A percentile compares a stretch with the other conserved stretches of the same genome.
Evolutionary conservation across 2,797 vertebrate species (phyloP).

Genomic region (Hydrocynus forskahlii): DNA sequence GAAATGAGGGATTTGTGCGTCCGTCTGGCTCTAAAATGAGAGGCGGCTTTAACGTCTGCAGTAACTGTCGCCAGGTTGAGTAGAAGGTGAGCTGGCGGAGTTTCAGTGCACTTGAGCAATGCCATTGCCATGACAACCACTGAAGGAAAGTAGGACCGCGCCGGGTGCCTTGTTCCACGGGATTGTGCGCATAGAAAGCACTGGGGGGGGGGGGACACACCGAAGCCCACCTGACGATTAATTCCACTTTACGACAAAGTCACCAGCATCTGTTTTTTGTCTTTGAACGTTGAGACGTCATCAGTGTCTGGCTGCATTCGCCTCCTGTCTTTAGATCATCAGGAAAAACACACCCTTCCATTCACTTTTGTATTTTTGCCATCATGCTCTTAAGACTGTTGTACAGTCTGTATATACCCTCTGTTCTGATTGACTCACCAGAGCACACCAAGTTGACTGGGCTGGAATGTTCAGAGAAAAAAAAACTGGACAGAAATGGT

Average conservation of each 20-base stretch:
- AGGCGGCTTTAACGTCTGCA: constrained; percentile 8
- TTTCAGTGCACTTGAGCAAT: constrained; percentile 71
- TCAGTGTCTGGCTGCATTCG: background rate
- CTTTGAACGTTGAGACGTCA: background rate
- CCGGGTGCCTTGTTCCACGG: constrained; percentile 57
- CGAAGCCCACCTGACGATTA: background rate
- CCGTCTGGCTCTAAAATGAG: constrained; percentile 3
- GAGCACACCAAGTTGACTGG: too few relatives aligned
- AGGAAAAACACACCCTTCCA: background rate
- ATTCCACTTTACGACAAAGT: background rate
- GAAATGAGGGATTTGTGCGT: background rate
- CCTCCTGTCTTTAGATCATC: background rate
- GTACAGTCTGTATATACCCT: too few relatives aligned
- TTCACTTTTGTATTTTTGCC: too few relatives aligned
- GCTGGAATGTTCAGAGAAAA: too few relatives aligned
- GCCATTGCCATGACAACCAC: constrained; percentile 78
- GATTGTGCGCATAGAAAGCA: constrained; percentile 3
- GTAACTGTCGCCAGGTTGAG: constrained; percentile 41
- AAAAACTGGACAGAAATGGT: too few relatives aligned
- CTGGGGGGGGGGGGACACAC: too few relatives aligned
- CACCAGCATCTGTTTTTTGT: background rate
- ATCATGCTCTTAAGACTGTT: too few relatives aligned
- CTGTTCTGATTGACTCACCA: too few relatives aligned
- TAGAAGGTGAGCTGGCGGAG: constrained; percentile 43
- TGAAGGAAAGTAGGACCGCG: constrained; percentile 64